These are phyloP conservation scores for Muricea muricata DNA, from an alignment of 92 coral and sea anemone species.

Conservation along the genomic window DNA sequence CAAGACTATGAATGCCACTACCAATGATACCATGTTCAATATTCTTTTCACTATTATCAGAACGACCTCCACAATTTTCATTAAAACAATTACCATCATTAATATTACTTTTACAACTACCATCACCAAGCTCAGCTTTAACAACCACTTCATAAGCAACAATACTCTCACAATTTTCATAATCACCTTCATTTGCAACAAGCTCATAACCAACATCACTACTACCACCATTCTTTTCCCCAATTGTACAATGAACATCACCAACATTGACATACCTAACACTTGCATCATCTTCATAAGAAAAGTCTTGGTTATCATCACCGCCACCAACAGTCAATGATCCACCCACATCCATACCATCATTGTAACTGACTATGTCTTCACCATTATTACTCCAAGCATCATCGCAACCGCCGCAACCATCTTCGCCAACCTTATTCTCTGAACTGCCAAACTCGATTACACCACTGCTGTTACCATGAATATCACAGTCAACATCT, in stretches of 20 bases:
- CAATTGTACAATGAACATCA: background rate
- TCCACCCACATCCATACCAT: no score
- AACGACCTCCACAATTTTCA: background rate
- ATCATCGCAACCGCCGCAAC: no score
- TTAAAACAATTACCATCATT: background rate
- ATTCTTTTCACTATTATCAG: background rate
- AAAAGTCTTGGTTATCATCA: no score
- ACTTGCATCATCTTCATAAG: no score
- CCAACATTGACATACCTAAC: background rate
- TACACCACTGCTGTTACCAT: background rate
- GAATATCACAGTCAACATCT: background rate
- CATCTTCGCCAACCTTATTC: background rate
- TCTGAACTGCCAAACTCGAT: background rate
- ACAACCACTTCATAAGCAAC: background rate
- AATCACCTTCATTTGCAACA: background rate
- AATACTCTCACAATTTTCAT: background rate
- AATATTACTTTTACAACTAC: background rate
- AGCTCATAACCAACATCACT: background rate
- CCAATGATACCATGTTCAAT: background rate
- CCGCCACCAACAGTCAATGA: no score
- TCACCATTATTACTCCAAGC: no score
- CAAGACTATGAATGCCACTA: background rate
- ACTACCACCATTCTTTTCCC: background rate
- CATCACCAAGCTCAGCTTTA: background rate
- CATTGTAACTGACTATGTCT: no score